Percentiles rank a stretch among this genome's conserved stretches.
Conservation (phyloP, 2,797 vertebrate genomes). For the Acanthornis magna region DNA sequence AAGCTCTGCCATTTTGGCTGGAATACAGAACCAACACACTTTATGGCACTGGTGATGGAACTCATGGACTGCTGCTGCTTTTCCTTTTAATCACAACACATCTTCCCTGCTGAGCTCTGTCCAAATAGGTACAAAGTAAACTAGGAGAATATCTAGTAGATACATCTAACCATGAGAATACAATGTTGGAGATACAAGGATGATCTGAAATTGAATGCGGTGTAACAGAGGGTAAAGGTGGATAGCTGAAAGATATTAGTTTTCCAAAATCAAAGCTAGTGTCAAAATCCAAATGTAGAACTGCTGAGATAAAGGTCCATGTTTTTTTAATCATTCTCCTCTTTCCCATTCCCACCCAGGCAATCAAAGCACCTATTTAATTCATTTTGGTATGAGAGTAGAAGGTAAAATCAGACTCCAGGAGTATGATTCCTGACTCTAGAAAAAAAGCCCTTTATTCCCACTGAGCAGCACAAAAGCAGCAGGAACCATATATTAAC, state of each 20-base stretch:
- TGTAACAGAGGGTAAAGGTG: neutral
- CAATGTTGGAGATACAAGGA: neutral
- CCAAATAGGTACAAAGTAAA: neutral
- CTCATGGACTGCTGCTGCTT: neutral
- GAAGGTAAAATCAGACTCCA: neutral
- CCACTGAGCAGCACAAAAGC: neutral
- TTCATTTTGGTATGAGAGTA: neutral
- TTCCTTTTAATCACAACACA: neutral
- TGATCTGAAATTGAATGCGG: neutral
- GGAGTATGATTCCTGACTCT: neutral
- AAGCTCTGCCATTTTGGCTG: slow-evolving; percentile 57
- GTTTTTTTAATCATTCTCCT: neutral
- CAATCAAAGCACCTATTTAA: neutral
- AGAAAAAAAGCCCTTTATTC: neutral
- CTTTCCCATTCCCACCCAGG: neutral
- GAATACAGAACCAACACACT: neutral
- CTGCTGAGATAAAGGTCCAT: neutral
- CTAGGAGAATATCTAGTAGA: neutral
- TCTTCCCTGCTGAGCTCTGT: neutral
- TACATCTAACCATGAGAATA: neutral
- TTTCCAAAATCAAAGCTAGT: neutral
- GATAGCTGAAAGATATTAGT: neutral
- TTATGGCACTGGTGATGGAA: neutral
- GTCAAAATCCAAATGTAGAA: neutral
- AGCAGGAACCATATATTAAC: neutral